A percentile compares a stretch with the other conserved stretches of the same genome.
phyloP scores from a whole-genome alignment of 2,797 vertebrate species.

The Platalea minor region DNA sequence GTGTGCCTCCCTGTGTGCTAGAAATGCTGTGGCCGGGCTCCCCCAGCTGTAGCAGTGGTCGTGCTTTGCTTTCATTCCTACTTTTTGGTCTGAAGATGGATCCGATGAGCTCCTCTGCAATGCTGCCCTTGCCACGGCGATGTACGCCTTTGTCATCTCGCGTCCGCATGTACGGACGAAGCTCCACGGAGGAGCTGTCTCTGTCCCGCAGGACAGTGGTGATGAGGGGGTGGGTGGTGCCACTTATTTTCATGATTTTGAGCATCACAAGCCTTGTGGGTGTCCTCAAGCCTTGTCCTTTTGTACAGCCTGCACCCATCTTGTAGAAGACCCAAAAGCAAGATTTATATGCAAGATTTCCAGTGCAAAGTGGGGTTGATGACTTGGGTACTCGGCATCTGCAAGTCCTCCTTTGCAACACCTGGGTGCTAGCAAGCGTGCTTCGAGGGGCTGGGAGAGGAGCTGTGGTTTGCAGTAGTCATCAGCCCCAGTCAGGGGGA shows the following conservation, averaged over 20 bases:
- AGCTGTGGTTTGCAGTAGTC: not conserved
- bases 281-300: not conserved
- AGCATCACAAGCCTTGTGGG: not conserved
- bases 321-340: not conserved
- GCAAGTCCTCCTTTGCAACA: not conserved
- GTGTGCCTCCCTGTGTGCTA: not conserved
- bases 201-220: not conserved
- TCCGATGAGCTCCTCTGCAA: not conserved
- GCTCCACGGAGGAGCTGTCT: rapidly evolving
- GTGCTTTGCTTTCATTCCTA: rapidly evolving
- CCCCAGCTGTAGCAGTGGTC: not conserved
- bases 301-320: too few relatives aligned
- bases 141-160: rapidly evolving
- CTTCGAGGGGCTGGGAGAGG: not conserved
- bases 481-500: not conserved
- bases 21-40: rapidly evolving
- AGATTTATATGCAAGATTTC: rapidly evolving
- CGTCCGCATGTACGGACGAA: not conserved
- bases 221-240: too few relatives aligned
- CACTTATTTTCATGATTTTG: rapidly evolving
- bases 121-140: not conserved
- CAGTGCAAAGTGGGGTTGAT: not conserved
- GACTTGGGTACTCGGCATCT: not conserved
- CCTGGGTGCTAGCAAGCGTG: not conserved
- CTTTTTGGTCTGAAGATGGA: not conserved